A percentile compares a stretch with the other conserved stretches of the same genome.
Conservation (phyloP, 1,140 invertebrate species). For the Drosophila sturtevanti region DNA sequence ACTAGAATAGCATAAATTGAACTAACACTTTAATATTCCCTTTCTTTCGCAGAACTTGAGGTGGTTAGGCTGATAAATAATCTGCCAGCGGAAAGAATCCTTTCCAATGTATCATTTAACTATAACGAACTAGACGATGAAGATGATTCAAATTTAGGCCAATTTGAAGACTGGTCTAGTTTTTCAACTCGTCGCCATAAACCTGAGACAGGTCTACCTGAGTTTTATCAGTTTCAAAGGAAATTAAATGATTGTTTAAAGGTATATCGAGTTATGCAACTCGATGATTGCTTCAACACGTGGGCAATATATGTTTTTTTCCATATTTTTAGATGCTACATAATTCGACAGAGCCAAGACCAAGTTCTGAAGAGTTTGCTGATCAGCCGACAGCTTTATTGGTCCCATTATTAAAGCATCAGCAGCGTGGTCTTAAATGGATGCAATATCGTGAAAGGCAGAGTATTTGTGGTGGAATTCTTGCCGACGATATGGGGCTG, state of each 20-base stretch:
- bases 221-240: not conserved
- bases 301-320: not conserved
- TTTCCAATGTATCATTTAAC: too few species aligned
- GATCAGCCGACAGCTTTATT: constrained; percentile 30
- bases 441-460: constrained; percentile 92
- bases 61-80: too few species aligned
- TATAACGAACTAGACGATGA: too few species aligned
- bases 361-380: constrained; percentile 6
- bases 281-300: not conserved
- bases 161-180: too few species aligned
- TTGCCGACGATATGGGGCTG: constrained; percentile 66
- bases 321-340: constrained; percentile 32
- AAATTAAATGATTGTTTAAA: not conserved
- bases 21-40: too few species aligned
- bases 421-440: constrained; percentile 89
- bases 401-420: constrained; percentile 43
- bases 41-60: too few species aligned
- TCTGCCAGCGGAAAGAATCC: too few species aligned
- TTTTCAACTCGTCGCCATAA: too few species aligned
- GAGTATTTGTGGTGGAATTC: constrained; percentile 61
- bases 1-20: too few species aligned
- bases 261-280: not conserved
- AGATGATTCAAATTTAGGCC: too few species aligned
- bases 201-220: too few species aligned
- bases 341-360: constrained; percentile 17